A percentile compares a stretch with the other conserved stretches of the same genome.
phyloP scores from a whole-genome alignment of 2,888 invertebrate species.

The Cephus runcator region DNA sequence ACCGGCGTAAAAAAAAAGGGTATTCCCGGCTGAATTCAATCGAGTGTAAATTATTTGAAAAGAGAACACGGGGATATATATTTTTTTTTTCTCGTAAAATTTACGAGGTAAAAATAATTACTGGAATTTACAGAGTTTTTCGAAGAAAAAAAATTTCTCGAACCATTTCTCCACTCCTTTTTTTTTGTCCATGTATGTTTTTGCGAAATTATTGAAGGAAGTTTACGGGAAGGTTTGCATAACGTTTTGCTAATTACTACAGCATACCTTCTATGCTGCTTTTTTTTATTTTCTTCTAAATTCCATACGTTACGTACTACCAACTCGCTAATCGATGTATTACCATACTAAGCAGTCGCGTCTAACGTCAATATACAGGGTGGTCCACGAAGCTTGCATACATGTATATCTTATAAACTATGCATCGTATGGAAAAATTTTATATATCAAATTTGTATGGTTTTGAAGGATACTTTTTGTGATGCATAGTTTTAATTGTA shows the following conservation, averaged over 20 bases:
- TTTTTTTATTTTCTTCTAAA: background rate
- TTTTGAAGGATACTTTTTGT: too few relatives aligned
- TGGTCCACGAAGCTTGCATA: too few relatives aligned
- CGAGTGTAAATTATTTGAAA: background rate
- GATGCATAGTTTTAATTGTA: too few relatives aligned
- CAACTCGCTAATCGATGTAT: background rate
- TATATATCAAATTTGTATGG: too few relatives aligned
- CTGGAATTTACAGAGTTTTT: background rate
- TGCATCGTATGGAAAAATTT: too few relatives aligned
- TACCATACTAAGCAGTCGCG: background rate
- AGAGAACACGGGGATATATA: background rate
- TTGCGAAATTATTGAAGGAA: background rate
- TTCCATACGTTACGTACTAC: background rate
- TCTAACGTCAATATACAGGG: background rate
- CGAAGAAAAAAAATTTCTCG: background rate
- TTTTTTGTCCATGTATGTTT: background rate
- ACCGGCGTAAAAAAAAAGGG: too few relatives aligned
- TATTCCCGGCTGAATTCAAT: background rate
- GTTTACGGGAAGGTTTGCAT: background rate
- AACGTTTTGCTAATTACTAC: background rate
- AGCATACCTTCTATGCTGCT: background rate
- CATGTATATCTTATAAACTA: too few relatives aligned
- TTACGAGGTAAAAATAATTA: background rate
- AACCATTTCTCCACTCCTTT: background rate
- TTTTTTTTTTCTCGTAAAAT: background rate